A percentile compares a stretch with the other conserved stretches of the same genome.
Conservation (phyloP, 2,113 vertebrate species). For the Neoarius graeffei region DNA sequence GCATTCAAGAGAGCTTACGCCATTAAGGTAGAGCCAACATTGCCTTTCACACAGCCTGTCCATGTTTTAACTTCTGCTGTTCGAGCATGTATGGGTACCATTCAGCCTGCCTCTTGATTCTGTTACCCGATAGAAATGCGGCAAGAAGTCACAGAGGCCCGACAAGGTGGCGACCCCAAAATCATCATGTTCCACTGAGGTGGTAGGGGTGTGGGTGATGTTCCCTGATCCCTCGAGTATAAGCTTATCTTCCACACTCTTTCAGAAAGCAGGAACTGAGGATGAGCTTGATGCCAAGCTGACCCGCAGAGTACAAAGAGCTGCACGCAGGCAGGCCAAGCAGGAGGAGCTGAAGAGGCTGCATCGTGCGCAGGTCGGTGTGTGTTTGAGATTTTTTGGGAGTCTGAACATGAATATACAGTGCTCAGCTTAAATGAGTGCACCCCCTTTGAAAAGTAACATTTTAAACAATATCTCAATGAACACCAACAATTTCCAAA, state of each 20-base stretch:
- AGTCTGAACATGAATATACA: neutral
- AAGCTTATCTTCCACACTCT: conserved; percentile 65
- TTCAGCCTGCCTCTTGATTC: conserved; percentile 15
- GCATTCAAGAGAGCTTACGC: conserved; percentile 85
- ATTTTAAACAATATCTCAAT: too few relatives aligned
- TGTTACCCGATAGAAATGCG: conserved; percentile 43
- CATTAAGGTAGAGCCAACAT: conserved; percentile 84
- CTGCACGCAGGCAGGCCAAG: conserved; percentile 86
- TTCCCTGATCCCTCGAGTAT: conserved; percentile 65
- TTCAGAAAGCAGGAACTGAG: conserved; percentile 77
- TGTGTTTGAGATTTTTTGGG: conserved; percentile 7
- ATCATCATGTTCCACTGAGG: conserved; percentile 66
- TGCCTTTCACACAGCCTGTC: conserved; percentile 55
- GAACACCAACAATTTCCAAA: too few relatives aligned
- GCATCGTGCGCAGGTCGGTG: conserved; percentile 87
- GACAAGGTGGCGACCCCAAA: conserved; percentile 15
- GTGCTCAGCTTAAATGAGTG: too few relatives aligned
- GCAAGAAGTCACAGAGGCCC: neutral
- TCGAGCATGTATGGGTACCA: neutral
- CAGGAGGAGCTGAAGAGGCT: conserved; percentile 91
- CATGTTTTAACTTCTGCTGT: conserved; percentile 36
- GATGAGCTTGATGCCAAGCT: conserved; percentile 84
- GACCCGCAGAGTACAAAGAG: conserved; percentile 84
- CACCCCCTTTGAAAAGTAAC: too few relatives aligned
- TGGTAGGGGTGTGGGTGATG: conserved; percentile 60